phyloP scores from a whole-genome alignment of 2,113 vertebrate genomes.

The Oryzias celebensis region DNA sequence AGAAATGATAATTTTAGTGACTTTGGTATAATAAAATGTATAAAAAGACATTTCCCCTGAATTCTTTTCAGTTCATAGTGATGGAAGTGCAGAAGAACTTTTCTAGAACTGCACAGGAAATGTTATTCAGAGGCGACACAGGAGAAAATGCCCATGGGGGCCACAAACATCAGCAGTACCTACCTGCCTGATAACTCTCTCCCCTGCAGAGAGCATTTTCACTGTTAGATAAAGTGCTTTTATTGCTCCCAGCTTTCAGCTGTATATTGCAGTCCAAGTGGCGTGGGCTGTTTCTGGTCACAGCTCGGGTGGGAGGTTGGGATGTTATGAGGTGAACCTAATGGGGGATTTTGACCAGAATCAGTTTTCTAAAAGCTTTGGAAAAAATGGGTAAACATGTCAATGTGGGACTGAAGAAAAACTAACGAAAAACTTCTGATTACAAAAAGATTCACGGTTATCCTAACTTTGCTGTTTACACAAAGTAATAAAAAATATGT shows the following conservation, averaged over 20 bases:
- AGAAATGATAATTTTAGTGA: too few relatives aligned
- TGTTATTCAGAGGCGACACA: conserved; percentile 1
- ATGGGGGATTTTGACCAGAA: conserved; percentile 32
- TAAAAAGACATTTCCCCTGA: too few relatives aligned
- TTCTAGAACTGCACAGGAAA: conserved; percentile 1
- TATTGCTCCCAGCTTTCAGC: conserved; percentile 31
- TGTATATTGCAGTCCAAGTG: conserved; percentile 30
- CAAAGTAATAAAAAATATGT: too few relatives aligned
- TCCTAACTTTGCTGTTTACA: too few relatives aligned
- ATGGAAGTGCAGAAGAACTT: neutral
- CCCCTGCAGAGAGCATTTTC: conserved; percentile 13
- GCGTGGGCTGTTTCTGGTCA: conserved; percentile 20
- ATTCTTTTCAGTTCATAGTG: neutral
- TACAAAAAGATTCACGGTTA: too few relatives aligned
- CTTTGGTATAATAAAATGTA: too few relatives aligned
- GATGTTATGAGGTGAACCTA: conserved; percentile 26
- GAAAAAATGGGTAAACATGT: neutral
- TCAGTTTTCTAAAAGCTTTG: conserved; percentile 45
- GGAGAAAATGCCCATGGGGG: conserved; percentile 11
- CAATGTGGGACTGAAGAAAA: too few relatives aligned
- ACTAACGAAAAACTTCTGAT: too few relatives aligned
- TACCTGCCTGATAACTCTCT: conserved; percentile 3
- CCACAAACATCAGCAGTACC: conserved; percentile 11
- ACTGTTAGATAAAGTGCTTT: conserved; percentile 18
- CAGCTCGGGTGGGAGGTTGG: conserved; percentile 22